Evolutionary conservation across 2,888 invertebrate species (phyloP).

Genomic region (Tetropium fuscum): DNA sequence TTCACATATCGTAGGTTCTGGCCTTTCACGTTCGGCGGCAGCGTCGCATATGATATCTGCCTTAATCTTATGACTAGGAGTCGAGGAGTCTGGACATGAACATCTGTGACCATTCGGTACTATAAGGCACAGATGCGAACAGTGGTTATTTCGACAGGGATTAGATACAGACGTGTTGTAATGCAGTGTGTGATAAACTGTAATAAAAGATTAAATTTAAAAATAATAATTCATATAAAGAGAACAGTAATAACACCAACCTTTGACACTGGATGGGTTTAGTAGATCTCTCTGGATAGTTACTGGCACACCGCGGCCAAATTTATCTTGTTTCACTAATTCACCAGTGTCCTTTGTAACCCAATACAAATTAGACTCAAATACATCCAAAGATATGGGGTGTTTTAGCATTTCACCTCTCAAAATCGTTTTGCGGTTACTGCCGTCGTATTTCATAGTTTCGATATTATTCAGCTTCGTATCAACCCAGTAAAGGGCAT

Average conservation of each 20-base stretch:
- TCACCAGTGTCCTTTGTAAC: constrained; percentile 91
- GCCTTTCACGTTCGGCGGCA: constrained; percentile 80
- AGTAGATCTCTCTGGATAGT: constrained; percentile 85
- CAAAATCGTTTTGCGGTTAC: constrained; percentile 77
- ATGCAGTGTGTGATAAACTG: constrained; percentile 84
- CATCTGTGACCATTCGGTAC: constrained; percentile 91
- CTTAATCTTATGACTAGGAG: constrained; percentile 64
- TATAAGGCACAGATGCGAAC: constrained; percentile 93
- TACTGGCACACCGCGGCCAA: constrained; percentile 93
- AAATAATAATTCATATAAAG: neutral
- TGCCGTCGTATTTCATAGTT: constrained; percentile 85
- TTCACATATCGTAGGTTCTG: constrained; percentile 81
- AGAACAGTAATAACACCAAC: constrained; percentile 59
- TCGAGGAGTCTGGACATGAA: constrained; percentile 85
- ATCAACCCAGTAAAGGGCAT: constrained; percentile 96
- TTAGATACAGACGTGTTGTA: constrained; percentile 82
- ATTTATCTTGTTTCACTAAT: constrained; percentile 92
- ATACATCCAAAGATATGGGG: constrained; percentile 91
- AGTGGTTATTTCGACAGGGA: constrained; percentile 78
- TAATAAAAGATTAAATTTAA: constrained; percentile 42
- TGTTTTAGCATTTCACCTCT: constrained; percentile 81
- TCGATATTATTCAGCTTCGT: constrained; percentile 92
- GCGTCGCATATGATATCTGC: constrained; percentile 85
- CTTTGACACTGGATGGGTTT: constrained; percentile 88
- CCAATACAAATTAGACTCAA: constrained; percentile 95